Conservation (phyloP, 2,113 vertebrate genomes). For the Microtus pennsylvanicus region DNA sequence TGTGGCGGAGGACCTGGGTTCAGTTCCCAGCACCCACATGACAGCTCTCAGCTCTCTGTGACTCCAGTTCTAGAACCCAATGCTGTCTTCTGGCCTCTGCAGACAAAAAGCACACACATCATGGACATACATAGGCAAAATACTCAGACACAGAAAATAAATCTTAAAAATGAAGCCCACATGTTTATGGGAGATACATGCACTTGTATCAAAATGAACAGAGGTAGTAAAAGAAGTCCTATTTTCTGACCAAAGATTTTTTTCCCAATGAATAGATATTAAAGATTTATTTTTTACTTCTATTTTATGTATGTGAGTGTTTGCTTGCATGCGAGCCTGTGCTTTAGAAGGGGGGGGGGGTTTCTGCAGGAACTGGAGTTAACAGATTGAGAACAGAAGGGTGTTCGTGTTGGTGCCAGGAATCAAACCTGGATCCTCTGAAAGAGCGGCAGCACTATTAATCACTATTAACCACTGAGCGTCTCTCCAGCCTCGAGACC, state of each 20-base stretch:
- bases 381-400: not conserved
- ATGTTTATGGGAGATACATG: not conserved
- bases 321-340: not conserved
- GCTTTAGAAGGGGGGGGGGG: not conserved
- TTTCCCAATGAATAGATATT: not conserved
- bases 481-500: not conserved
- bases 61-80: not conserved
- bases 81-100: not conserved
- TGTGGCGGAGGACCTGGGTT: not conserved
- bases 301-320: not conserved
- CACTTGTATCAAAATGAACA: not conserved
- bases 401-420: not conserved
- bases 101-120: not conserved
- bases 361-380: not conserved
- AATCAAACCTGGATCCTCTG: not conserved
- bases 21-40: not conserved
- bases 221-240: not conserved
- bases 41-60: not conserved
- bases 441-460: not conserved
- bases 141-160: not conserved
- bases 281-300: not conserved
- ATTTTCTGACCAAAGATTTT: not conserved
- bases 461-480: not conserved
- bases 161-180: not conserved
- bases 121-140: not conserved